Conservation (phyloP, 2,888 invertebrate genomes). For the Ichneumoninae sp. region DNA sequence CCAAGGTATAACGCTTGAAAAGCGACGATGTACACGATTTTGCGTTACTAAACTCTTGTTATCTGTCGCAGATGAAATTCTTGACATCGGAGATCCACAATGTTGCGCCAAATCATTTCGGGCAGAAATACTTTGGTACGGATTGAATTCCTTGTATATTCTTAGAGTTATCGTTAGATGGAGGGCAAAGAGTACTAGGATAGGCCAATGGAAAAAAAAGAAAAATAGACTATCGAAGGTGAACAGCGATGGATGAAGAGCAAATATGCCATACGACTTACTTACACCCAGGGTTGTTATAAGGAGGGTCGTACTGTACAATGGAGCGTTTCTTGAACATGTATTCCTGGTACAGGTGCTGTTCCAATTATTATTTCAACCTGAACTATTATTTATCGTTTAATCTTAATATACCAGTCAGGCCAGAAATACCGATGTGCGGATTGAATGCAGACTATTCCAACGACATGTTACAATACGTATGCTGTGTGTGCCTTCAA, state of each 20-base stretch:
- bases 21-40: neutral
- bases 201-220: slow-evolving; percentile 51
- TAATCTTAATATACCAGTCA: slow-evolving; percentile 42
- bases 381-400: slow-evolving; percentile 47
- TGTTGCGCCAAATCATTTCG: slow-evolving; percentile 98
- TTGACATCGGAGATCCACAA: slow-evolving; percentile 98
- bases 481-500: slow-evolving; percentile 34
- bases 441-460: slow-evolving; percentile 21
- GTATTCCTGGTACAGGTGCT: slow-evolving; percentile 40
- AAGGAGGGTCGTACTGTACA: slow-evolving; percentile 2
- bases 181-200: slow-evolving; percentile 39
- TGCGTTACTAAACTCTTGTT: slow-evolving; percentile 3
- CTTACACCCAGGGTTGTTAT: neutral
- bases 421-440: slow-evolving; percentile 12
- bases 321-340: slow-evolving; percentile 16
- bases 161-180: slow-evolving; percentile 50
- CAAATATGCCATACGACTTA: neutral
- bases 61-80: slow-evolving; percentile 91
- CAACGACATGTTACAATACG: neutral
- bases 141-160: slow-evolving; percentile 87
- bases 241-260: neutral
- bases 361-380: slow-evolving; percentile 54
- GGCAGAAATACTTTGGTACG: slow-evolving; percentile 99
- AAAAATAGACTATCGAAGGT: slow-evolving; percentile 51
- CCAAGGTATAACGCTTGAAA: slow-evolving; percentile 85